Conservation (phyloP, 2,797 vertebrate species). For the Geotrypetes seraphini region DNA sequence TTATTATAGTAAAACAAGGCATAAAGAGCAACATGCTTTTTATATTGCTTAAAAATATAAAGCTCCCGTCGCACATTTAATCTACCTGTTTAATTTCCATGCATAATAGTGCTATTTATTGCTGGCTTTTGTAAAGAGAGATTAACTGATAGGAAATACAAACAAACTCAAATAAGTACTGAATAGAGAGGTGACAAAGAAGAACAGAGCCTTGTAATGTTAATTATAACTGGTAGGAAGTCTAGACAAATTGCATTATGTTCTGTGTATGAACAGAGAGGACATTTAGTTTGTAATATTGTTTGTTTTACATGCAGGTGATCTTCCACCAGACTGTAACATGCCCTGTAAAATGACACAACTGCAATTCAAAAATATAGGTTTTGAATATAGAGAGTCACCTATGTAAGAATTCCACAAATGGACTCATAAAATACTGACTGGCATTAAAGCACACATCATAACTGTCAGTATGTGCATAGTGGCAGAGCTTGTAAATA, state of each 20-base stretch:
- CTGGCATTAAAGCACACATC: too few relatives aligned
- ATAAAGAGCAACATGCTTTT: slow-evolving; percentile 42
- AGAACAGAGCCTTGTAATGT: slow-evolving; percentile 50
- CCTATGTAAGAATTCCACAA: too few relatives aligned
- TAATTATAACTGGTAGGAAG: slow-evolving; percentile 59
- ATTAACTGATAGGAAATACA: slow-evolving; percentile 62
- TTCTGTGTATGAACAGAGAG: slow-evolving; percentile 37
- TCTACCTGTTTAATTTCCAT: slow-evolving; percentile 57
- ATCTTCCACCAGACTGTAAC: too few relatives aligned
- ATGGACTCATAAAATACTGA: too few relatives aligned
- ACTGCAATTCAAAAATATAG: too few relatives aligned
- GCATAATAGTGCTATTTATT: slow-evolving; percentile 56
- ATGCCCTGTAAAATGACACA: too few relatives aligned
- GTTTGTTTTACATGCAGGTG: slow-evolving; percentile 29
- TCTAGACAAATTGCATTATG: slow-evolving; percentile 47
- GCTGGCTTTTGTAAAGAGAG: slow-evolving; percentile 55
- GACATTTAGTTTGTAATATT: slow-evolving; percentile 26
- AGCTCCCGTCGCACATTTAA: slow-evolving; percentile 47
- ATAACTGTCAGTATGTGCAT: too few relatives aligned
- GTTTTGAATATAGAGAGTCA: too few relatives aligned
- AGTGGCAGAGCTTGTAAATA: too few relatives aligned
- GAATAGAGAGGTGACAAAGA: slow-evolving; percentile 60
- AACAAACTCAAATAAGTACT: slow-evolving; percentile 56
- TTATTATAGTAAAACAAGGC: slow-evolving; percentile 53
- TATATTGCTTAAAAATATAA: slow-evolving; percentile 28